Percentiles rank a stretch among this genome's conserved stretches.
These are phyloP conservation scores for Drosophila mettleri DNA, from an alignment of 2,888 invertebrate genomes.

Conservation along the genomic window DNA sequence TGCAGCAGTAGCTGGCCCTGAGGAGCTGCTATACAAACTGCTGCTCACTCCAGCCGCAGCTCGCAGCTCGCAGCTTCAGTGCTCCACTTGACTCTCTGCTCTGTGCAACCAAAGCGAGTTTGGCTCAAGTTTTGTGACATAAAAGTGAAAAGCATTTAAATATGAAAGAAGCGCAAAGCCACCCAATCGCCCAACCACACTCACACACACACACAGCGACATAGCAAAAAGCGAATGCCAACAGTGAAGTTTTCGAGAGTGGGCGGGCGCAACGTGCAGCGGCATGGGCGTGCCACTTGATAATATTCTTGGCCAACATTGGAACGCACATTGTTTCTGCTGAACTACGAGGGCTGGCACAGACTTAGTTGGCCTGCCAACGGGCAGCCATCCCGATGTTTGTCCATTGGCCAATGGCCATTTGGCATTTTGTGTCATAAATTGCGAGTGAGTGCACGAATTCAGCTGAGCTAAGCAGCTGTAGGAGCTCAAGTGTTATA, in stretches of 20 bases:
- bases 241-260: neutral
- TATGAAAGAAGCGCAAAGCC: slow-evolving; percentile 67
- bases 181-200: slow-evolving; percentile 11
- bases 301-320: slow-evolving; percentile 48
- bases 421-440: slow-evolving; percentile 54
- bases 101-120: slow-evolving; percentile 68
- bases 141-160: slow-evolving; percentile 82
- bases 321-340: slow-evolving; percentile 57
- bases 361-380: slow-evolving; percentile 24
- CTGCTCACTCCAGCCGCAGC: slow-evolving; percentile 29
- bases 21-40: slow-evolving; percentile 40
- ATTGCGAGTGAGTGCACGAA: slow-evolving; percentile 56
- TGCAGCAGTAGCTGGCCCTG: slow-evolving; percentile 31
- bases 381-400: slow-evolving; percentile 12
- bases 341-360: slow-evolving; percentile 15
- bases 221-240: slow-evolving; percentile 42
- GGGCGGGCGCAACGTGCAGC: slow-evolving; percentile 7
- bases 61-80: slow-evolving; percentile 42
- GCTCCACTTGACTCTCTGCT: slow-evolving; percentile 54
- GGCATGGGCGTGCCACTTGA: slow-evolving; percentile 55
- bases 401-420: slow-evolving; percentile 29
- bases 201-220: slow-evolving; percentile 6
- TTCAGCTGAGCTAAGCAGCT: slow-evolving; percentile 55
- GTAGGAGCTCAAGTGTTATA: slow-evolving; percentile 36
- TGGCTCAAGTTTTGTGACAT: slow-evolving; percentile 77